A percentile compares a stretch with the other conserved stretches of the same genome.
phyloP scores from a whole-genome alignment of 2,113 vertebrate genomes.

The Agelaius tricolor region DNA sequence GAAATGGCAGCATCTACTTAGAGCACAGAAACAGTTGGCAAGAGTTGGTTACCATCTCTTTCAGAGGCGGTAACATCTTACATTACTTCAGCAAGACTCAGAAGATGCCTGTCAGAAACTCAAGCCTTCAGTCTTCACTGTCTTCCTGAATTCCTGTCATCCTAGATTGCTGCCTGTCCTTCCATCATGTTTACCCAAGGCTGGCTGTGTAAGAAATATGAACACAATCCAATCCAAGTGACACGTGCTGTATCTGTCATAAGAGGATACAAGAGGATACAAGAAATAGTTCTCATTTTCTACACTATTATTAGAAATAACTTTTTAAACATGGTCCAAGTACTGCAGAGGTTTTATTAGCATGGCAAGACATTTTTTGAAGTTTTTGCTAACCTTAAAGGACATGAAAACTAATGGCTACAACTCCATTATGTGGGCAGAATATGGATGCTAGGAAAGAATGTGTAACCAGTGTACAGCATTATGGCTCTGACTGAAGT shows the following conservation, averaged over 20 bases:
- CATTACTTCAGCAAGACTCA: constrained; percentile 18
- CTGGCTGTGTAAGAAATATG: background rate
- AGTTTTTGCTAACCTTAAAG: background rate
- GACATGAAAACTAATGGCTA: background rate
- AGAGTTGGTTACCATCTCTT: background rate
- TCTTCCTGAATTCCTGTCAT: constrained; percentile 31
- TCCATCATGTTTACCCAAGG: constrained; percentile 19
- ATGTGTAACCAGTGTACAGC: background rate
- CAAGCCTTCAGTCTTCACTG: constrained; percentile 27
- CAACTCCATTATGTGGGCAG: background rate
- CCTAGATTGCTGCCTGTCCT: constrained; percentile 38
- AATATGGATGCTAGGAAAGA: background rate
- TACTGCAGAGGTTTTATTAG: background rate
- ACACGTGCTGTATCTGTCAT: background rate
- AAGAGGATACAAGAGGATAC: background rate
- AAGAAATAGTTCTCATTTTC: background rate
- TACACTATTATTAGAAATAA: background rate
- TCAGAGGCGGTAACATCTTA: background rate
- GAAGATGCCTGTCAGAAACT: constrained; percentile 35
- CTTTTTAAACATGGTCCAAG: background rate
- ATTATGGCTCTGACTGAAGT: rapidly evolving
- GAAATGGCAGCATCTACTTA: background rate
- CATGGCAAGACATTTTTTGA: background rate
- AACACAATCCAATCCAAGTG: background rate
- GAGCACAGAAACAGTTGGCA: background rate